These are phyloP conservation scores for Melieria crassipennis DNA, from an alignment of 2,888 invertebrate species.

Conservation along the genomic window DNA sequence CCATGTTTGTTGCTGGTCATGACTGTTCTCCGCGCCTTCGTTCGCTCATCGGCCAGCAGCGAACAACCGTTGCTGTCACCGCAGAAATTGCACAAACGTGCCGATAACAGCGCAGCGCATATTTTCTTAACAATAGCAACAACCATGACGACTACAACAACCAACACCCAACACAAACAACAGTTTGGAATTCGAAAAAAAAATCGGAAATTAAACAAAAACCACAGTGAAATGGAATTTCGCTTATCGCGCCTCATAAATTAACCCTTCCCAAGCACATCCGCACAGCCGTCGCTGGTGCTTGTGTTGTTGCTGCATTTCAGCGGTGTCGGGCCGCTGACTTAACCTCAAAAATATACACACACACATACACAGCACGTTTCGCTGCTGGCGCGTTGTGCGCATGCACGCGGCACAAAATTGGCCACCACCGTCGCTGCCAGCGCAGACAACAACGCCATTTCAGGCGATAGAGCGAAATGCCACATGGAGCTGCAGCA, in stretches of 20 bases:
- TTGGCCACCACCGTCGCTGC: no score
- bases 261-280: constrained; percentile 35
- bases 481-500: no score
- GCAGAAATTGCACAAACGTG: constrained; percentile 52
- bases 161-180: not conserved
- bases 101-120: constrained; percentile 59
- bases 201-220: constrained; percentile 56
- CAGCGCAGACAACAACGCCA: no score
- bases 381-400: no score
- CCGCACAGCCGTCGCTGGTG: no score
- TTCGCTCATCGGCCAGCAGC: not conserved
- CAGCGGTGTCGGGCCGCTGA: no score
- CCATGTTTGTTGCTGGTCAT: not conserved
- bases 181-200: not conserved
- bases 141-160: not conserved
- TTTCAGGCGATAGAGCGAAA: no score
- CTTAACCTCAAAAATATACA: no score
- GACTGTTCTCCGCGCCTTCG: not conserved
- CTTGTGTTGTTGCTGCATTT: no score
- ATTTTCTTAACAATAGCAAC: constrained; percentile 42
- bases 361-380: no score
- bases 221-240: constrained; percentile 45
- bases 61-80: not conserved
- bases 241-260: constrained; percentile 60
- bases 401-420: no score